Evolutionary conservation across 2,888 invertebrate species (phyloP), one percentile per base, ranked within the genome.

Genomic region (Leucozona laternaria): DNA sequence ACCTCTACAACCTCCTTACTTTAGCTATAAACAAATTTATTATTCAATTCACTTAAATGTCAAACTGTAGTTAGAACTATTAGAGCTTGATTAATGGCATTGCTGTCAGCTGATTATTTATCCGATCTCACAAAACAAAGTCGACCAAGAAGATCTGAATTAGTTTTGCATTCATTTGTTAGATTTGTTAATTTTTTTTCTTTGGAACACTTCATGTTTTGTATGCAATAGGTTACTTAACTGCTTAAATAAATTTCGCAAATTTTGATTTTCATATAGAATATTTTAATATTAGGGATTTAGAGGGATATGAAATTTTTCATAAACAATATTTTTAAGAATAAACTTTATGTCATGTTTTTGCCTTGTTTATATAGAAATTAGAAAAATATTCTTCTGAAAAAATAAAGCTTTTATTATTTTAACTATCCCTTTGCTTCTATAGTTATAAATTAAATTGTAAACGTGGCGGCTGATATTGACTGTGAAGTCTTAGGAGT

Each of bases 31-130:
- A 8, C 8, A 31, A 5, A 55, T 58, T 34, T 15, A 53, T 75
- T 75, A 73, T 60, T 17, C 48, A 17, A 48, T 68, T 73, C 45
- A 43, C 17, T 77, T 71, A 22, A 50, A 40, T 76, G 62, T 68
- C 50, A 34, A 31, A 50, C 8, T 50, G 50, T 34, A 22, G 34
- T 64, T 45, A 48, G 48, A 66, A 48, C 40, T 48, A 48, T 66
- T 48, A 66, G 31, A 28, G 17, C 8, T 34, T 48, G 13, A 66
- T 66, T 66, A 48, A 66, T 66, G 8, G 20, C 17, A 31, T 15
- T 15, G 31, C 20, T 48, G 66, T 66, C 66, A 48, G n/a, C 20
- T 66, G 20, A 13, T 34, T 43, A 48, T 48, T 45, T 28, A 64
- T 7, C n/a, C n/a, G 43, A 64, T 31, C n/a, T 31, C 4, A 5